Conservation (phyloP, 2,797 vertebrate species). For the Chromobotia macracanthus region DNA sequence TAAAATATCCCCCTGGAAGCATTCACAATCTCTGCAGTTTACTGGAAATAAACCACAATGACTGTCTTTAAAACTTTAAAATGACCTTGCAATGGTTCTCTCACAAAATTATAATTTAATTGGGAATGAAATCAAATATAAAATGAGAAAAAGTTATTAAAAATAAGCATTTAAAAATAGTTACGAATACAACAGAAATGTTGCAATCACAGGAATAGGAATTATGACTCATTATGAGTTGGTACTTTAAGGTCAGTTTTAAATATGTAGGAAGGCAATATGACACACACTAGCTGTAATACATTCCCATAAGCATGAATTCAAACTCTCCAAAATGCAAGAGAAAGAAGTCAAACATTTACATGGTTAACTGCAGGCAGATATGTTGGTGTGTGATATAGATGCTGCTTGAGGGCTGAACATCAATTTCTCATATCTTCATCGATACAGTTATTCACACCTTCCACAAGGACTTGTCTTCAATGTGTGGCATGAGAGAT, state of each 20-base stretch:
- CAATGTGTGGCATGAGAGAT: conserved; percentile 65
- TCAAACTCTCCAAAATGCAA: conserved; percentile 6
- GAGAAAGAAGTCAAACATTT: background rate
- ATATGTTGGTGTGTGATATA: background rate
- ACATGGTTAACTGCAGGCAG: background rate
- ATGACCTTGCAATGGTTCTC: conserved; percentile 6
- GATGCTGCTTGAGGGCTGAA: conserved; percentile 22
- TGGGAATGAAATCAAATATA: background rate
- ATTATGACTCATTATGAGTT: background rate
- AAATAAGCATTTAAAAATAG: background rate
- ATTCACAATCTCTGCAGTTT: background rate
- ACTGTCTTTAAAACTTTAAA: background rate
- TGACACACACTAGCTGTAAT: background rate
- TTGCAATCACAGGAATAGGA: background rate
- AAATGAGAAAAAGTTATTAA: background rate
- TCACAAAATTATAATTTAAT: conserved; percentile 38
- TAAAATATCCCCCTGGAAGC: background rate
- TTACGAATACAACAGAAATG: background rate
- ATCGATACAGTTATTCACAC: conserved; percentile 67
- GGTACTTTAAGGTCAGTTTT: background rate
- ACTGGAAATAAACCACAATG: background rate
- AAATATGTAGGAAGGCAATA: conserved; percentile 35
- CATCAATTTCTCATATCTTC: conserved; percentile 63
- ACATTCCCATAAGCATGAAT: conserved; percentile 17
- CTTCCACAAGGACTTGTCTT: conserved; percentile 67